These are phyloP conservation scores for Gortyna flavago DNA, from an alignment of 2,888 invertebrate genomes.

Conservation along the genomic window DNA sequence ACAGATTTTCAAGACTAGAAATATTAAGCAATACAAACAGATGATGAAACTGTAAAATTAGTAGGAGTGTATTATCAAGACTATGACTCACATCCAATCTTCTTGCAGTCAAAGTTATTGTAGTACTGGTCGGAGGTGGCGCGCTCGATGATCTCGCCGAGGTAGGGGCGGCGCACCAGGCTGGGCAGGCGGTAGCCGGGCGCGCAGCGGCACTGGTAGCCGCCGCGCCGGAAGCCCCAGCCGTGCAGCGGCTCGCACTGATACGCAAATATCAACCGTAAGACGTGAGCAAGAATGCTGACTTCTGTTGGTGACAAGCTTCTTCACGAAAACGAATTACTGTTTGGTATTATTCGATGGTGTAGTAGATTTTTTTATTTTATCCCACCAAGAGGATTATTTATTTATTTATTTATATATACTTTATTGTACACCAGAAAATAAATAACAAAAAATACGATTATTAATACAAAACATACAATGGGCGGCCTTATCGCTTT, in stretches of 20 bases:
- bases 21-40: not conserved
- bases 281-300: not conserved
- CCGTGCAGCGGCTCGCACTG: slow-evolving; percentile 99
- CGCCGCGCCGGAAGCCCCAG: slow-evolving; percentile 98
- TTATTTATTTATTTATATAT: too few relatives aligned
- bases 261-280: not conserved
- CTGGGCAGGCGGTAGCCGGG: slow-evolving; percentile 97
- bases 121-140: slow-evolving; percentile 98
- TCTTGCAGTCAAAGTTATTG: slow-evolving; percentile 96
- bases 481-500: too few relatives aligned
- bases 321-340: not conserved
- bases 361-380: not conserved
- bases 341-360: not conserved
- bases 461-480: too few relatives aligned
- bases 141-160: slow-evolving; percentile 98
- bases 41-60: not conserved
- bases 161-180: slow-evolving; percentile 96
- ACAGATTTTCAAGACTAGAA: too few relatives aligned
- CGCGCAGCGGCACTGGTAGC: slow-evolving; percentile 97
- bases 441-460: too few relatives aligned
- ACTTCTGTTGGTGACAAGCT: not conserved
- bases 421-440: too few relatives aligned
- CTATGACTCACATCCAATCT: slow-evolving; percentile 95
- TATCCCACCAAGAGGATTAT: too few relatives aligned
- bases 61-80: not conserved